Percentiles rank a stretch among this genome's conserved stretches.
Conservation (phyloP, 2,797 vertebrate species). For the Danio choprae region DNA sequence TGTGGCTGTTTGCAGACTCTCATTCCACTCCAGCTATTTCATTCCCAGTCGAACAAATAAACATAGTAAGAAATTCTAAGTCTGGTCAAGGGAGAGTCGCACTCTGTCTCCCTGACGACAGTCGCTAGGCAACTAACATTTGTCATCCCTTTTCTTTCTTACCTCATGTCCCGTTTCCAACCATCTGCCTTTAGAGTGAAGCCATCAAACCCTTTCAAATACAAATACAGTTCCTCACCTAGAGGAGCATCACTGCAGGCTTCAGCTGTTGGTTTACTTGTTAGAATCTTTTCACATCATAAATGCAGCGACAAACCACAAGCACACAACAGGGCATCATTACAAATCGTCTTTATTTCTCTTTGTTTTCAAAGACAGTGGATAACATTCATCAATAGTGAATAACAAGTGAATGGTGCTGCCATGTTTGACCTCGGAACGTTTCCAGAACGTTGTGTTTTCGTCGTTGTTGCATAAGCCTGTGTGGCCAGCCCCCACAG, state of each 20-base stretch:
- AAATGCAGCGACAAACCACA: neutral
- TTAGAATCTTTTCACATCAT: neutral
- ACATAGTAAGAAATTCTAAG: conserved; percentile 71
- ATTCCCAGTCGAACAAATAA: conserved; percentile 60
- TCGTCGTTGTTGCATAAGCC: conserved; percentile 53
- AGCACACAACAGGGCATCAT: conserved; percentile 6
- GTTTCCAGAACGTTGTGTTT: conserved; percentile 70
- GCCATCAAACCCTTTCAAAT: conserved; percentile 64
- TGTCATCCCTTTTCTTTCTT: conserved; percentile 75
- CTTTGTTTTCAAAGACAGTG: conserved; percentile 69
- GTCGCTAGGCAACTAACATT: conserved; percentile 84
- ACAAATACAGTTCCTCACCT: conserved; percentile 58
- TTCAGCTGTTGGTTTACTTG: neutral
- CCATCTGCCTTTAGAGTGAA: conserved; percentile 69
- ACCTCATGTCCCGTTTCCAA: conserved; percentile 61
- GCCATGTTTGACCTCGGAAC: conserved; percentile 57
- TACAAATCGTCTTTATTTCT: conserved; percentile 54
- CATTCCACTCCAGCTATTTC: conserved; percentile 36
- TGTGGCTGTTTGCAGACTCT: conserved; percentile 32
- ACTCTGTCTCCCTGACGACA: conserved; percentile 83
- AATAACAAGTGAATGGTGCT: conserved; percentile 65
- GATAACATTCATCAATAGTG: conserved; percentile 65
- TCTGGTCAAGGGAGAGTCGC: conserved; percentile 76
- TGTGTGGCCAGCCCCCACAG: conserved; percentile 72
- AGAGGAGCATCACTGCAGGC: conserved; percentile 22